Evolutionary conservation across 2,797 vertebrate genomes (phyloP).

Genomic region (Macrochelys suwanniensis): DNA sequence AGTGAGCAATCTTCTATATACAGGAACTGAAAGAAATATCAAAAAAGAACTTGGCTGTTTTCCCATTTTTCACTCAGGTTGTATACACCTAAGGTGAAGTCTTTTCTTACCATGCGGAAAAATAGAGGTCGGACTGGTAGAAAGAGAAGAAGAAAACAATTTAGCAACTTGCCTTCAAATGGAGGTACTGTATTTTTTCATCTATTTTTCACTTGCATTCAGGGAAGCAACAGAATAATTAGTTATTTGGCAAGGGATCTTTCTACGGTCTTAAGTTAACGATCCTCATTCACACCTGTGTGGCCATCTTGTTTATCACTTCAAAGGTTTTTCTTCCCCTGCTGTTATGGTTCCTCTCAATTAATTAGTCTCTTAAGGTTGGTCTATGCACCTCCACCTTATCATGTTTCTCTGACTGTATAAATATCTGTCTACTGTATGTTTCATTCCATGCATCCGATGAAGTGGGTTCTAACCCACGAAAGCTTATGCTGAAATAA

Average conservation of each 20-base stretch:
- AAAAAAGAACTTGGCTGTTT: neutral
- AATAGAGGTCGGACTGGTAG: slow-evolving; percentile 78
- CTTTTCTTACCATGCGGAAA: slow-evolving; percentile 68
- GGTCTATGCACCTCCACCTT: too few relatives aligned
- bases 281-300: too few relatives aligned
- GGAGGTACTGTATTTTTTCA: slow-evolving; percentile 68
- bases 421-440: too few relatives aligned
- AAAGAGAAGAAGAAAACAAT: slow-evolving; percentile 68
- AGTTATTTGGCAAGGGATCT: neutral
- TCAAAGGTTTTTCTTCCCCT: too few relatives aligned
- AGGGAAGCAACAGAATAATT: neutral
- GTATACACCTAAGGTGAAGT: neutral
- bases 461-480: too few relatives aligned
- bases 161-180: neutral
- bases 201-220: neutral
- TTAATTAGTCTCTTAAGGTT: too few relatives aligned
- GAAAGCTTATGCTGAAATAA: too few relatives aligned
- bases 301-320: too few relatives aligned
- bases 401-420: too few relatives aligned
- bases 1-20: neutral
- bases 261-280: neutral
- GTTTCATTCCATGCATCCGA: too few relatives aligned
- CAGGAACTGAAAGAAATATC: neutral
- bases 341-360: too few relatives aligned
- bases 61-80: neutral